Evolutionary conservation across 2,113 vertebrate genomes (phyloP).

Genomic region (Tiliqua scincoides): DNA sequence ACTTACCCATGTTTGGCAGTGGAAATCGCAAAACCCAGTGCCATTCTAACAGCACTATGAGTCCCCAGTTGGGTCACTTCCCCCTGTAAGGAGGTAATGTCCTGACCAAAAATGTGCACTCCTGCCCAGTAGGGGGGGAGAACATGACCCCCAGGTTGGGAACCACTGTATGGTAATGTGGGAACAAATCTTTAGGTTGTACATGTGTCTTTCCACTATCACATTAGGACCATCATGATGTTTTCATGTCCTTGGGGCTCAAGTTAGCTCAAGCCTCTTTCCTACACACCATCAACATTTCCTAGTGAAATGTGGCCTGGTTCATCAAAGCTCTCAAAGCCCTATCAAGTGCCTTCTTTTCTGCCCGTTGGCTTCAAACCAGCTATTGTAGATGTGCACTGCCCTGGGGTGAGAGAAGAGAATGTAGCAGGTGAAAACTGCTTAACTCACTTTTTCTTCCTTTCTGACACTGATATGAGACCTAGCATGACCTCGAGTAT

Average conservation of each 20-base stretch:
- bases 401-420: neutral
- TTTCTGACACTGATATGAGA: constrained; percentile 20
- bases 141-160: too few species aligned
- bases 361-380: neutral
- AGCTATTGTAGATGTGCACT: neutral
- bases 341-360: neutral
- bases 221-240: neutral
- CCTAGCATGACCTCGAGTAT: neutral
- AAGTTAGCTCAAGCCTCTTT: neutral
- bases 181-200: neutral
- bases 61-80: too few species aligned
- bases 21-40: too few species aligned
- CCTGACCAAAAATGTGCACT: too few species aligned
- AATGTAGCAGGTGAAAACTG: neutral
- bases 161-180: neutral
- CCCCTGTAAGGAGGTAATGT: too few species aligned
- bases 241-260: neutral
- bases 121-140: too few species aligned
- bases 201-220: neutral
- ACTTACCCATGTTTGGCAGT: too few species aligned
- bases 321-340: neutral
- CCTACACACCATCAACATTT: neutral
- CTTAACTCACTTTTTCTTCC: neutral
- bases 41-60: too few species aligned
- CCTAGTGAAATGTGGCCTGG: neutral